Percentiles rank a stretch among this genome's conserved stretches.
These are phyloP conservation scores for Drosophila miranda DNA, from an alignment of 1,140 invertebrate species.

Conservation along the genomic window DNA sequence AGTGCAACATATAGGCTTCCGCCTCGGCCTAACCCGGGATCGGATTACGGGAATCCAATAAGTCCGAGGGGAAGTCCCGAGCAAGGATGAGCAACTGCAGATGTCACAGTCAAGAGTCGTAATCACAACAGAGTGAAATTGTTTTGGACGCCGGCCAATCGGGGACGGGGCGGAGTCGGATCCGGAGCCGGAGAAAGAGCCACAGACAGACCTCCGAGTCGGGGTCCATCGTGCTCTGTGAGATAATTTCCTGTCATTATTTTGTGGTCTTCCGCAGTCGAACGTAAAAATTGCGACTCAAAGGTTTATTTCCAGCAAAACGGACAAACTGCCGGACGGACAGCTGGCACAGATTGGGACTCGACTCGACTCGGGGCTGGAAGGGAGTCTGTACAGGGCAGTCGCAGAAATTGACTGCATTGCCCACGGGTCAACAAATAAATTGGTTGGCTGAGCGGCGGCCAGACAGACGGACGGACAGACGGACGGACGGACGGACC, in stretches of 20 bases:
- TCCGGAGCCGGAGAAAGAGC: too few relatives aligned
- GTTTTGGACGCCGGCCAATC: constrained; percentile 70
- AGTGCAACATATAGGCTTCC: background rate
- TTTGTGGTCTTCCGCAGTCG: constrained; percentile 79
- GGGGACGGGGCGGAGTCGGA: constrained; percentile 7
- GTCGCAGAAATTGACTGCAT: constrained; percentile 79
- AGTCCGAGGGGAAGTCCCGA: background rate
- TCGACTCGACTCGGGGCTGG: background rate
- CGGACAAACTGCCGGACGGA: constrained; percentile 15
- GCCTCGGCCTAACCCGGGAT: constrained; percentile 20
- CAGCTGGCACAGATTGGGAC: constrained; percentile 55
- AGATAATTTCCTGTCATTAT: constrained; percentile 81
- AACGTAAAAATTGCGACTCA: constrained; percentile 79
- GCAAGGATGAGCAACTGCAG: constrained; percentile 21
- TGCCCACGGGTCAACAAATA: constrained; percentile 80
- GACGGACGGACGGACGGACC: too few relatives aligned
- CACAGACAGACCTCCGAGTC: constrained; percentile 1
- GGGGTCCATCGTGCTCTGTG: constrained; percentile 51
- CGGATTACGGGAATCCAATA: constrained; percentile 45
- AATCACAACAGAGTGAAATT: constrained; percentile 73
- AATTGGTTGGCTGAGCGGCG: constrained; percentile 61
- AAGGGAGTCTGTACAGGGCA: constrained; percentile 17
- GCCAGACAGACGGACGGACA: background rate
- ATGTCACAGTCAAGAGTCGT: constrained; percentile 39
- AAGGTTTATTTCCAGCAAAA: constrained; percentile 68